Evolutionary conservation across 2,113 vertebrate genomes (phyloP).

Genomic region (Serinus canaria): DNA sequence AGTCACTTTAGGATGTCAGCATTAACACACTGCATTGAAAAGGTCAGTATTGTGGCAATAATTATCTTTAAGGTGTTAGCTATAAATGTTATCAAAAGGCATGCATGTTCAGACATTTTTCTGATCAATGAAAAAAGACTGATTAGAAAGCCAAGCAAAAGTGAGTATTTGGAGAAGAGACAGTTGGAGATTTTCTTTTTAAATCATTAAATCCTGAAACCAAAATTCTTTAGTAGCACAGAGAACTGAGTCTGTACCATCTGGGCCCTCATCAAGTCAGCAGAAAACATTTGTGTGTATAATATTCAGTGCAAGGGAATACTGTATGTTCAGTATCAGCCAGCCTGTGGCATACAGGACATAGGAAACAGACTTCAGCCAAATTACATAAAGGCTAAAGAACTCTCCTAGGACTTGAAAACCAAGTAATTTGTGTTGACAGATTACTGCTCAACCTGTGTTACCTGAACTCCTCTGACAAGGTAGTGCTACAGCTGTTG

Average conservation of each 20-base stretch:
- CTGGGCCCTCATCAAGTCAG: neutral
- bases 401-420: neutral
- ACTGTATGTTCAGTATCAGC: neutral
- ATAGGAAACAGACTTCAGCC: neutral
- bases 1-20: neutral
- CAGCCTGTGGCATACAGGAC: neutral
- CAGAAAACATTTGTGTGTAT: neutral
- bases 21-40: neutral
- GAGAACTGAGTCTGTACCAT: neutral
- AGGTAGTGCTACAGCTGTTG: neutral
- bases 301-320: neutral
- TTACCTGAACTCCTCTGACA: neutral
- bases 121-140: neutral
- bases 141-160: neutral
- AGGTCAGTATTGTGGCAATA: neutral
- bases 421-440: neutral
- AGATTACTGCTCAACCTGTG: rapidly evolving
- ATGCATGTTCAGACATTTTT: neutral
- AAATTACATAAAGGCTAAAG: neutral
- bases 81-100: neutral
- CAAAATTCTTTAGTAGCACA: neutral
- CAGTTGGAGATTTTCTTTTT: neutral
- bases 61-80: neutral
- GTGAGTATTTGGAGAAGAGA: neutral
- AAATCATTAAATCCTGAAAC: neutral